These are phyloP conservation scores for Bombus pyrosoma DNA, from an alignment of 1,140 invertebrate genomes.

Conservation along the genomic window DNA sequence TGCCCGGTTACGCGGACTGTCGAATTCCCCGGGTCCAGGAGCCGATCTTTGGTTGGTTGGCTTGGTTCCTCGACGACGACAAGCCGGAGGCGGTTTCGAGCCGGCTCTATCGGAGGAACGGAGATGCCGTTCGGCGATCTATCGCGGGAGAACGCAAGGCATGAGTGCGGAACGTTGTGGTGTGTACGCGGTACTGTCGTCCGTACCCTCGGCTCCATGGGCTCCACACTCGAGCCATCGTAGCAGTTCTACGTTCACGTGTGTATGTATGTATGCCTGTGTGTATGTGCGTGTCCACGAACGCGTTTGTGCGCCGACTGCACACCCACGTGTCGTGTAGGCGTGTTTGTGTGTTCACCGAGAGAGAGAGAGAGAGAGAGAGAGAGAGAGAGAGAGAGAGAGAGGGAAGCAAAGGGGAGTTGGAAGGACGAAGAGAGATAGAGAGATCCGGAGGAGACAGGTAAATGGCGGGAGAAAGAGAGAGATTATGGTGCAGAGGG, in stretches of 20 bases:
- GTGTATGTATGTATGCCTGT: neutral
- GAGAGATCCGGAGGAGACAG: conserved; percentile 53
- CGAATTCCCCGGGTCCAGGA: neutral
- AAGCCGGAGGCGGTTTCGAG: conserved; percentile 10
- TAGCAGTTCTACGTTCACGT: neutral
- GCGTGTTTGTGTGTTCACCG: neutral
- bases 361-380: too few relatives aligned
- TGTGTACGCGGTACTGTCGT: conserved; percentile 76
- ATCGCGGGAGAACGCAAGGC: conserved; percentile 66
- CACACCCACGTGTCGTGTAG: conserved; percentile 55
- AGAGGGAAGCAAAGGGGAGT: neutral
- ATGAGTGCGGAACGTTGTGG: conserved; percentile 73
- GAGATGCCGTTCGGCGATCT: conserved; percentile 51
- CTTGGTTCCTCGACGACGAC: conserved; percentile 9
- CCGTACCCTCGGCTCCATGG: conserved; percentile 67
- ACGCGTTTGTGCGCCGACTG: conserved; percentile 23
- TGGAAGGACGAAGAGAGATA: conserved; percentile 49
- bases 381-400: conserved; percentile 46
- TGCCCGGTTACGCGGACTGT: neutral
- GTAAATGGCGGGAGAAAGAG: conserved; percentile 59
- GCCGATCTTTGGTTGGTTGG: neutral
- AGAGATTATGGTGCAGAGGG: conserved; percentile 30
- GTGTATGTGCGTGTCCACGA: conserved; percentile 27
- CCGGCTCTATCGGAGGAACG: conserved; percentile 12
- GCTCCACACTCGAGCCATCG: conserved; percentile 66